Base-by-base conservation (phyloP, 2,888 invertebrate species). In the Ochlodes sylvanus region DNA sequence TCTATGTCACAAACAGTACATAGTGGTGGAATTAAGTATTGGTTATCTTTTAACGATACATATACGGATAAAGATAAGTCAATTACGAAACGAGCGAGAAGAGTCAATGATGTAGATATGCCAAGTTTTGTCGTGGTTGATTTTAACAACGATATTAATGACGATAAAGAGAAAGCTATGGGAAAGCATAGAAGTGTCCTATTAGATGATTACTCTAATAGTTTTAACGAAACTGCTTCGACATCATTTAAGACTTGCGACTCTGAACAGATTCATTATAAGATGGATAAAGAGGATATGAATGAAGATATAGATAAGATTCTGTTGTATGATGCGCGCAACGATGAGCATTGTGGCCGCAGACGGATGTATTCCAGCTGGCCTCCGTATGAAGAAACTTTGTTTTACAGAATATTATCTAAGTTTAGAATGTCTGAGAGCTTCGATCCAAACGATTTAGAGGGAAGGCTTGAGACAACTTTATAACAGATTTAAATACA, bases 361-460 rank as follows among this genome's bases (percentile, higher is more conserved):
- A 72, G 42, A 76, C 32, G 86, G 4, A 66, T 81, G n/a, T 83
- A 85, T 34, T 76, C 82, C 0, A 90, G 88, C 3, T 93, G 93
- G 93, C 93, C 93, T 0, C 92, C 93, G 0, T 89, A 83, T 27
- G 92, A 93, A 62, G 84, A 91, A 12, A 85, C 91, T 0, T 17
- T 92, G 14, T 90, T 91, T 70, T 93, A 91, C 64, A 85, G 80
- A 38, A 85, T 93, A 1, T 81, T 92, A 14, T 88, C 92, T 0
- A 86, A 90, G 66, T 93, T 92, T 71, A 83, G 90, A 60, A 87
- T 91, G 86, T 89, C 92, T 0, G 90, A 92, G 15, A 94, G 93
- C 70, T 92, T 93, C 55, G 92, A 93, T 78, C 81, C 87, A 0
- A 90, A 82, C 55, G 87, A 89, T 68, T 72, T 90, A 5, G 87